Percentiles rank a stretch among this genome's conserved stretches.
phyloP scores from a whole-genome alignment of 1,140 invertebrate genomes.

The Drosophila cardini region DNA sequence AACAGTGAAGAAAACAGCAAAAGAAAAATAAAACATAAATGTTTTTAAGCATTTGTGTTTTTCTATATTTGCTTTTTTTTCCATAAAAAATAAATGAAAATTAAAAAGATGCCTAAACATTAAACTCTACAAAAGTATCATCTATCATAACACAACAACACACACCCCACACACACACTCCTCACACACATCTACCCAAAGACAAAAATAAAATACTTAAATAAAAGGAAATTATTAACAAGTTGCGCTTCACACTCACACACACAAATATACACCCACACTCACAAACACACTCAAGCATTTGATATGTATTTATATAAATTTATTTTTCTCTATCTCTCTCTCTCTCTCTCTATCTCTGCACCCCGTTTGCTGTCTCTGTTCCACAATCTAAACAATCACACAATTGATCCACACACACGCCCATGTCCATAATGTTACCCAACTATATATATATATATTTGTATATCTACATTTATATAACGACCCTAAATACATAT shows the following conservation, averaged over 20 bases:
- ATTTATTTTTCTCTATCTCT: conserved; percentile 40
- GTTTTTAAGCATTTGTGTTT: not conserved
- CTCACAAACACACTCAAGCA: conserved; percentile 6
- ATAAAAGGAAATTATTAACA: conserved; percentile 28
- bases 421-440: conserved; percentile 34
- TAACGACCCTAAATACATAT: conserved; percentile 5
- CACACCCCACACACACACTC: conserved; percentile 35
- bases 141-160: conserved; percentile 46
- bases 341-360: conserved; percentile 33
- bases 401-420: conserved; percentile 23
- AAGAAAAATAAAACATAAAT: conserved; percentile 13
- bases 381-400: conserved; percentile 23
- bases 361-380: conserved; percentile 23
- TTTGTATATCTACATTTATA: conserved; percentile 5
- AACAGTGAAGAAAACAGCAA: conserved; percentile 23
- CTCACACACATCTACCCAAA: conserved; percentile 24
- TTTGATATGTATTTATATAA: conserved; percentile 47
- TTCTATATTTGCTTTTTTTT: conserved; percentile 25
- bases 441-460: conserved; percentile 19
- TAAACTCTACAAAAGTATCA: conserved; percentile 65
- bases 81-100: not conserved
- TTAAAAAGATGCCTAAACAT: conserved; percentile 52
- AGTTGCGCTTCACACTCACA: conserved; percentile 47
- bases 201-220: not conserved
- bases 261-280: conserved; percentile 12